Evolutionary conservation across 2,888 invertebrate genomes (phyloP).

Genomic region (Hirtodrosophila alboralis): DNA sequence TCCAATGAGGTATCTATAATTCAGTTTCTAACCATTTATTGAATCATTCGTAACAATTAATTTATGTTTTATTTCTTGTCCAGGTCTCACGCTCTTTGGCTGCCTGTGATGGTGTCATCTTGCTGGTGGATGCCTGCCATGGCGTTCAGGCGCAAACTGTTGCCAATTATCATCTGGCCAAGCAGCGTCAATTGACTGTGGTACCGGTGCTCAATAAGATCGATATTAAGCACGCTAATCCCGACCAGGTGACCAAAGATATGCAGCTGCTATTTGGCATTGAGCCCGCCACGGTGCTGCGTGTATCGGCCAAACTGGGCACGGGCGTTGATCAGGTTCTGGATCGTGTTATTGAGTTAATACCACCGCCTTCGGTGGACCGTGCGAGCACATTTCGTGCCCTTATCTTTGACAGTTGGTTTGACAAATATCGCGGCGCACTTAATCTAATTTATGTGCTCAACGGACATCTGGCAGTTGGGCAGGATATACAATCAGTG

Average conservation of each 20-base stretch:
- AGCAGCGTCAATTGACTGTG: slow-evolving; percentile 90
- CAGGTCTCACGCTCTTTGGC: slow-evolving; percentile 93
- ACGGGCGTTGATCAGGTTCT: slow-evolving; percentile 92
- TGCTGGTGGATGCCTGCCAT: slow-evolving; percentile 98
- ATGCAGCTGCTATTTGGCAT: slow-evolving; percentile 93
- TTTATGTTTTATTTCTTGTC: not conserved
- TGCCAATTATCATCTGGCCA: slow-evolving; percentile 97
- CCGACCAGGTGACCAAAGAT: slow-evolving; percentile 92
- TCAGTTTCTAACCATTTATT: too few relatives aligned
- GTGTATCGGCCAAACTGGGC: slow-evolving; percentile 96
- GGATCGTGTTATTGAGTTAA: slow-evolving; percentile 89
- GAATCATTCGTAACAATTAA: too few relatives aligned
- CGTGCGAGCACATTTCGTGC: slow-evolving; percentile 89
- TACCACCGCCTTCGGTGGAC: slow-evolving; percentile 90
- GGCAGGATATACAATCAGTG: slow-evolving; percentile 90
- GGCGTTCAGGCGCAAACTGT: slow-evolving; percentile 99
- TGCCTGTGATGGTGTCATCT: slow-evolving; percentile 97
- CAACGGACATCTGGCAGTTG: slow-evolving; percentile 90
- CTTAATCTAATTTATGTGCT: slow-evolving; percentile 90
- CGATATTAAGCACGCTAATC: slow-evolving; percentile 95
- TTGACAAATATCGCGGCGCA: slow-evolving; percentile 93
- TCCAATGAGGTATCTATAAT: slow-evolving; percentile 91
- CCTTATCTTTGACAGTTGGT: slow-evolving; percentile 97
- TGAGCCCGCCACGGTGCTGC: slow-evolving; percentile 88
- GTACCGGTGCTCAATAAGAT: slow-evolving; percentile 98